A percentile compares a stretch with the other conserved stretches of the same genome.
phyloP scores from a whole-genome alignment of 1,140 invertebrate genomes.

The Globodera ellingtonae region DNA sequence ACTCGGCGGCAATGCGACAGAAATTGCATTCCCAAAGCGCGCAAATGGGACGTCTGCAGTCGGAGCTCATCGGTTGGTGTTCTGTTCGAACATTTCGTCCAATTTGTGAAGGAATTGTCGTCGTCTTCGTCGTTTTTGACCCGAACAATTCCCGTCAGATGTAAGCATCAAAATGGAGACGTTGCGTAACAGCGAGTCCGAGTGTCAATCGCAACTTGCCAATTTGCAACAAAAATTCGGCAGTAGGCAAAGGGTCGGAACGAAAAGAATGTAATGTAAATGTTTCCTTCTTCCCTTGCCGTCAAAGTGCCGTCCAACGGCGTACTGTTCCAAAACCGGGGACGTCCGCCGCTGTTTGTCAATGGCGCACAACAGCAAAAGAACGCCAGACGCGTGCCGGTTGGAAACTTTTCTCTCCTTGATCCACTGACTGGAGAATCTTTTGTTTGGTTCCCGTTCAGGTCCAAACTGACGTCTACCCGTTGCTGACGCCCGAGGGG shows the following conservation, averaged over 20 bases:
- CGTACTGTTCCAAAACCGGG: not conserved
- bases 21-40: not conserved
- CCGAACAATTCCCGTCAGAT: slow-evolving; percentile 6
- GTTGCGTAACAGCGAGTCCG: slow-evolving; percentile 15
- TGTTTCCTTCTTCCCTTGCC: not conserved
- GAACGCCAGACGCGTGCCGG: not conserved
- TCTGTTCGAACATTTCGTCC: not conserved
- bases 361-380: not conserved
- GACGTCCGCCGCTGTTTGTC: not conserved
- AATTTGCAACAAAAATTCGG: not conserved
- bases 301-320: not conserved
- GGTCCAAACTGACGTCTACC: slow-evolving; percentile 37
- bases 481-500: slow-evolving; percentile 45
- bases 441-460: not conserved
- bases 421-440: not conserved
- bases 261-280: too few species aligned
- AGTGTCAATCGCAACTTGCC: slow-evolving; percentile 19
- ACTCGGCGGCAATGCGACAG: not conserved
- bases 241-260: not conserved
- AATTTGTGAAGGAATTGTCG: not conserved
- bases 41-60: not conserved
- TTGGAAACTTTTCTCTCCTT: not conserved
- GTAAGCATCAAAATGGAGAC: slow-evolving; percentile 7
- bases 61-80: slow-evolving; percentile 1
- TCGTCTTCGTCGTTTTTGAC: too few species aligned